Evolutionary conservation across 1,140 invertebrate genomes (phyloP), one percentile per base, ranked within the genome.

Genomic region (Phocides pigmalion): DNA sequence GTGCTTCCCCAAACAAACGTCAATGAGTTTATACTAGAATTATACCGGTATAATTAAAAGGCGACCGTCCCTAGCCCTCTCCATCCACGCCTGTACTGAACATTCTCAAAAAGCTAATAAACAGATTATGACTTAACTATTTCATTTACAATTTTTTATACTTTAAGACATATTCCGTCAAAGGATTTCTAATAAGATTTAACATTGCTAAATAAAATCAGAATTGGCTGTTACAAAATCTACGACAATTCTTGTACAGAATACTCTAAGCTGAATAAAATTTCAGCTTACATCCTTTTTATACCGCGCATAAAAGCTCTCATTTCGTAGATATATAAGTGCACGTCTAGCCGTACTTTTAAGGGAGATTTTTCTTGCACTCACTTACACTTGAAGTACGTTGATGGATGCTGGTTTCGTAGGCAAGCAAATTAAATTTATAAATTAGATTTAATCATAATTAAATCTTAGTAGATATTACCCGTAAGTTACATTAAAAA

Each of bases 241-340:
- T n/a, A 37, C 25, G 28, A 37, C 28, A 51, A 39, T 37, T 0
- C 15, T 19, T 15, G 32, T 11, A 8, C 28, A 39, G 22, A 35
- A 37, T 37, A 53, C 17, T 53, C 32, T 39, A 17, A 42, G 15
- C 41, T 53, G 50, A 53, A 53, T 53, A 53, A 53, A 53, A 35
- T 39, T 53, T 17, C 14, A 37, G 50, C 50, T 53, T 53, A 53
- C 16, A 53, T 53, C 32, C 50, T 53, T 53, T 53, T 53, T 37
- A 53, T 53, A 15, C 9, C 28, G 9, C 28, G 32, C 32, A 53
- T 53, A 14, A 59, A 59, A 61, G 6, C 42, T 5, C 25, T 49
- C 14, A 49, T 61, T 59, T 17, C 9, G 22, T 53, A 37, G 50
- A 53, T 53, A 37, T 32, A 53, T 39, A 53, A 53, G 32, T 19